phyloP scores from a whole-genome alignment of 2,888 invertebrate genomes.

The Caenorhabditis wallacei region DNA sequence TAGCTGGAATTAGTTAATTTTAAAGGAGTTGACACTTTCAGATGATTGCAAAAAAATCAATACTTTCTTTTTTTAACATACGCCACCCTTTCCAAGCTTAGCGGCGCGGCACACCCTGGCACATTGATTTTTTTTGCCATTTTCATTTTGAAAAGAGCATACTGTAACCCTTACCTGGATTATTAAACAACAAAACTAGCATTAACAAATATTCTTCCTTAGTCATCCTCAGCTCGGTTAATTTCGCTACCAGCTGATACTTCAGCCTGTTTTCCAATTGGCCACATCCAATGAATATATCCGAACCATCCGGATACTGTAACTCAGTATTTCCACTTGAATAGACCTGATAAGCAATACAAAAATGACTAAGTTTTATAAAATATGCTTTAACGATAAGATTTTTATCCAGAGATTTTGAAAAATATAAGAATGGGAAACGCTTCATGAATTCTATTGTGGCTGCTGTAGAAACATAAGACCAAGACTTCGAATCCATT shows the following conservation, averaged over 20 bases:
- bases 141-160: too few species aligned
- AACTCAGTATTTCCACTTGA: neutral
- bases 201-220: constrained; percentile 31
- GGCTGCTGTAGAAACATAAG: constrained; percentile 1
- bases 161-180: too few species aligned
- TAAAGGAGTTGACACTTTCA: neutral
- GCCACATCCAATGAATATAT: neutral
- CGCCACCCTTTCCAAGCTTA: too few species aligned
- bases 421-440: neutral
- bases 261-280: constrained; percentile 2
- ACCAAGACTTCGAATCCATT: neutral
- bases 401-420: neutral
- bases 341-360: neutral
- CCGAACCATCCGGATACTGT: constrained; percentile 8
- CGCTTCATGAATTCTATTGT: constrained; percentile 24
- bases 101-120: too few species aligned
- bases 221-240: constrained; percentile 1
- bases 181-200: constrained; percentile 10
- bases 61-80: too few species aligned
- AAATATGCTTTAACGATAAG: neutral
- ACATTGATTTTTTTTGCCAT: too few species aligned
- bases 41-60: too few species aligned
- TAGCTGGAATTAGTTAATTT: constrained; percentile 18
- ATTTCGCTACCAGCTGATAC: constrained; percentile 3
- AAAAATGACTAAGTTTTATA: neutral